phyloP scores from a whole-genome alignment of 2,797 vertebrate species.

The Acanthopagrus latus region DNA sequence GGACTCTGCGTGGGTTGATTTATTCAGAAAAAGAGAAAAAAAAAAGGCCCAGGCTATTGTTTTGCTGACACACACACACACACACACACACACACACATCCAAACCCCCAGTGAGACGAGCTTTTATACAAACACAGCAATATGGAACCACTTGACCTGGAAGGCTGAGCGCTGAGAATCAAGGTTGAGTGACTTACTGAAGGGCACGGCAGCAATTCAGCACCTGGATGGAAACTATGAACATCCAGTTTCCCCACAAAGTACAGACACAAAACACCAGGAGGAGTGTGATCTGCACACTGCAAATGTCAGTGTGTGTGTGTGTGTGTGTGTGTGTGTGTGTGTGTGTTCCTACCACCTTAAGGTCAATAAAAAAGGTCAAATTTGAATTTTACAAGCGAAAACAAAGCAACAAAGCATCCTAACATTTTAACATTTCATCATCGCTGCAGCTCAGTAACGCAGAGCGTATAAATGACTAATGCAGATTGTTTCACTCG shows the following conservation, averaged over 20 bases:
- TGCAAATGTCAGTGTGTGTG: slow-evolving; percentile 47
- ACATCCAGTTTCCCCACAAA: slow-evolving; percentile 27
- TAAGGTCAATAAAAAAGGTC: slow-evolving; percentile 47
- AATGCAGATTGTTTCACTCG: not conserved
- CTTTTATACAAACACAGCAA: slow-evolving; percentile 64
- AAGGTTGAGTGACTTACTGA: slow-evolving; percentile 62
- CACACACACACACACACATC: slow-evolving; percentile 42
- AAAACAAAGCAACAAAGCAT: slow-evolving; percentile 10
- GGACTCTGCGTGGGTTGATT: slow-evolving; percentile 37
- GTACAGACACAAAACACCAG: slow-evolving; percentile 8
- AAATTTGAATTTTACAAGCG: slow-evolving; percentile 41
- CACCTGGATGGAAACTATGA: slow-evolving; percentile 27
- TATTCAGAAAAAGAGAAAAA: slow-evolving; percentile 37
- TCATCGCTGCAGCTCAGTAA: not conserved
- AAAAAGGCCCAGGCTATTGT: slow-evolving; percentile 38
- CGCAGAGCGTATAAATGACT: not conserved
- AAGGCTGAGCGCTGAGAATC: slow-evolving; percentile 41
- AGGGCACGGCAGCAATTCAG: slow-evolving; percentile 43
- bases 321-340: slow-evolving; percentile 5
- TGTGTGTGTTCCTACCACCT: not conserved
- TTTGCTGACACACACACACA: slow-evolving; percentile 61
- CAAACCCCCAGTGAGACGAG: slow-evolving; percentile 40
- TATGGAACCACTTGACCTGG: slow-evolving; percentile 49
- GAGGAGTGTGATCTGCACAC: slow-evolving; percentile 31
- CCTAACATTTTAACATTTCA: not conserved